These are phyloP conservation scores for Spodoptera littoralis DNA, from an alignment of 2,888 invertebrate species.

Conservation along the genomic window DNA sequence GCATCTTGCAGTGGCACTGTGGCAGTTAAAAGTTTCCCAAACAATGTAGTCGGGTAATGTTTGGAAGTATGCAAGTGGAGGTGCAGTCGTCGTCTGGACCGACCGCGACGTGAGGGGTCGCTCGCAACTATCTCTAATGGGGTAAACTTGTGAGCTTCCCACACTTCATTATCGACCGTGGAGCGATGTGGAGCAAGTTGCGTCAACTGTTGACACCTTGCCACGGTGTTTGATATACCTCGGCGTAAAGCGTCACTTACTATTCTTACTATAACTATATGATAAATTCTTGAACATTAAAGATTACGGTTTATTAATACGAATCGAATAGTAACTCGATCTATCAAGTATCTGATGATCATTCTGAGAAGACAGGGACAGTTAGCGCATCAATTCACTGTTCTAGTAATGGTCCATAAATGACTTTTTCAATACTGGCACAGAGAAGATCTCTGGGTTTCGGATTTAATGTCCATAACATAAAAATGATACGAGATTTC, in stretches of 20 bases:
- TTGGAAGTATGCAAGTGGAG: slow-evolving; percentile 48
- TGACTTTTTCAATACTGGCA: slow-evolving; percentile 43
- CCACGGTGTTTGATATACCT: slow-evolving; percentile 2
- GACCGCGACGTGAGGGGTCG: slow-evolving; percentile 53
- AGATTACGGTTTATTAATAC: no score
- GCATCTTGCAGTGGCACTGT: slow-evolving; percentile 31
- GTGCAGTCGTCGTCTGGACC: slow-evolving; percentile 47
- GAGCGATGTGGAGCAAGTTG: slow-evolving; percentile 45
- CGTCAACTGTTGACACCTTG: slow-evolving; percentile 30
- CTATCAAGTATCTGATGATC: slow-evolving; percentile 20
- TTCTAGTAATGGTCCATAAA: slow-evolving; percentile 50
- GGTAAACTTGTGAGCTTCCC: slow-evolving; percentile 57
- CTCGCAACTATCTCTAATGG: slow-evolving; percentile 68
- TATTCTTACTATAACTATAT: no score
- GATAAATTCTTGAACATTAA: no score
- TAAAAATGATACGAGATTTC: slow-evolving; percentile 69
- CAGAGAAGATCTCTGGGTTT: slow-evolving; percentile 38
- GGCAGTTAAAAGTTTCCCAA: slow-evolving; percentile 43
- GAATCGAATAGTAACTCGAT: slow-evolving; percentile 11
- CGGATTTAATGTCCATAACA: slow-evolving; percentile 58
- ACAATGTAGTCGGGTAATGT: slow-evolving; percentile 36
- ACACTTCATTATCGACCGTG: slow-evolving; percentile 65
- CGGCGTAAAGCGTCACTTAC: no score
- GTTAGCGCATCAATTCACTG: slow-evolving; percentile 28
- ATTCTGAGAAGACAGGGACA: slow-evolving; percentile 20